Conservation (phyloP, 2,888 invertebrate genomes). For the Helleia helle region DNA sequence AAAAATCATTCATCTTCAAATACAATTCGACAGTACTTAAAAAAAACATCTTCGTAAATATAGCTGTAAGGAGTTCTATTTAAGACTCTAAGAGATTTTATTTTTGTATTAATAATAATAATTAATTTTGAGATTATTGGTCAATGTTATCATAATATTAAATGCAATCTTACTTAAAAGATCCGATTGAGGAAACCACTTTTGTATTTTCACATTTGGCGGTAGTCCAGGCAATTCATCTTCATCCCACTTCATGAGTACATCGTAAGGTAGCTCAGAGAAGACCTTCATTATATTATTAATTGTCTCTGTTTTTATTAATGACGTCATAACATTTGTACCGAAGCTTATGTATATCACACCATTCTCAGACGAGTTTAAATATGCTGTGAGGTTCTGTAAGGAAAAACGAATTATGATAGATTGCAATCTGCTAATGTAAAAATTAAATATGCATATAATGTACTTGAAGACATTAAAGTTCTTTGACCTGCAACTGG, state of each 20-base stretch:
- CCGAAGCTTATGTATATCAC: constrained; percentile 45
- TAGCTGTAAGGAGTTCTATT: too few relatives aligned
- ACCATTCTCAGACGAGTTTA: constrained; percentile 36
- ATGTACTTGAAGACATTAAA: too few relatives aligned
- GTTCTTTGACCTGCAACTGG: too few relatives aligned
- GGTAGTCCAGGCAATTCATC: constrained; percentile 27
- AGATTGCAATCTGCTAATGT: too few relatives aligned
- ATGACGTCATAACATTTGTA: constrained; percentile 34
- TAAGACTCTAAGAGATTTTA: too few relatives aligned
- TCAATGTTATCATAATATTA: too few relatives aligned
- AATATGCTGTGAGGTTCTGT: constrained; percentile 34
- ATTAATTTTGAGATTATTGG: too few relatives aligned
- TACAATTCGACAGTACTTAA: too few relatives aligned
- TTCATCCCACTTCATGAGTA: constrained; percentile 41
- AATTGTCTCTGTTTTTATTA: constrained; percentile 25
- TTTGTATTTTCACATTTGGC: constrained; percentile 31
- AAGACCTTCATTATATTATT: constrained; percentile 32
- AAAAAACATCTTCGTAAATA: too few relatives aligned
- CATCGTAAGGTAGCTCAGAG: constrained; percentile 33
- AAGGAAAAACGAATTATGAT: constrained; percentile 13
- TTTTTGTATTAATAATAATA: too few relatives aligned
- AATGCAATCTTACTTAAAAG: constrained; percentile 30
- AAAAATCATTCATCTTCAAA: too few relatives aligned
- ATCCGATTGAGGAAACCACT: constrained; percentile 47
- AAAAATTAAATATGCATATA: too few relatives aligned